Evolutionary conservation across 2,888 invertebrate species (phyloP), one percentile per base, ranked within the genome.

Genomic region (Luffia ferchaultella): DNA sequence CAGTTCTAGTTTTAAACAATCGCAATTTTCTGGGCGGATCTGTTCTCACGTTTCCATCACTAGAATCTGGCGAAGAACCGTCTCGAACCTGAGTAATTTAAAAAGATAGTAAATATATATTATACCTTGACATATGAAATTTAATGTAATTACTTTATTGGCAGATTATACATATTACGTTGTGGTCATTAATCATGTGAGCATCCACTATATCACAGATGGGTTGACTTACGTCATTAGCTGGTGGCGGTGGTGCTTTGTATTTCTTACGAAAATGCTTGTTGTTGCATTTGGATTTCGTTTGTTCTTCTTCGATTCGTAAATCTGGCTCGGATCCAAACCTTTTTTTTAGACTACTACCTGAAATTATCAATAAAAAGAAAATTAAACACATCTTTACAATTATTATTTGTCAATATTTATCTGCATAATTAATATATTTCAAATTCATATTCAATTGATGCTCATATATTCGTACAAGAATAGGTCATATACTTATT

Each of bases 261-360:
- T 92, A 92, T 72, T 93, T 93, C 67, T 93, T 90, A 61, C 90
- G 90, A 62, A 90, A 90, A 52, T 87, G 86, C 70, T 77, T 79
- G 53, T 73, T 76, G 50, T 67, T 72, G 57, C 61, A 67, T 65
- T 65, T 71, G 65, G 52, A 59, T 52, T 76, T 76, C 48, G 73
- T 67, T 53, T 63, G 72, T 55, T 82, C 80, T 54, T 83, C 77
- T 63, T 78, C 76, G 55, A 70, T 64, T 43, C 83, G 70, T 41
- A 93, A 74, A 70, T 93, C 92, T 16, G 93, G 93, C 65, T 92
- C 92, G 48, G 92, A 92, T 48, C 89, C 91, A 67, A 89, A 92
- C 58, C 86, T 78, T 67, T 90, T 89, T 52, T 67, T 77, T 43
- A 73, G 52, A 54, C 60, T 66, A 54, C 64, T 71, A 57, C 65